Base-by-base conservation (phyloP, 2,888 invertebrate genomes). In the Isotomurus palustris region DNA sequence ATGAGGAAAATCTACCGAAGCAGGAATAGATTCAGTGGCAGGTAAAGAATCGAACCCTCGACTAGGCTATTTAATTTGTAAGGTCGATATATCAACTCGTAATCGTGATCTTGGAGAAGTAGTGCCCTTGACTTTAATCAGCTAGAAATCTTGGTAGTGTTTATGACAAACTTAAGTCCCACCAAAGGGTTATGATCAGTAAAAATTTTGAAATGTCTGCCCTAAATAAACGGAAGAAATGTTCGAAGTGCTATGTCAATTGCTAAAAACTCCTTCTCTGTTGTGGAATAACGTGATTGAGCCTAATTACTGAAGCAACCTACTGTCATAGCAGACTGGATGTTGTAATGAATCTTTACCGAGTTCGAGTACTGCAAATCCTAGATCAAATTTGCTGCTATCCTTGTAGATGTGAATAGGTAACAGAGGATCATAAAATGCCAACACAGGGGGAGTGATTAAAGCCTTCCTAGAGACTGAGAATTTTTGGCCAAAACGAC, bases 191-290 rank as follows among this genome's bases (percentile, higher is more conserved):
- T 19, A 47, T 38, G 48, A 27, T 54, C 54, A 3, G 47, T 47
- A 21, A 27, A 36, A 14, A 47, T 25, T 29, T 8, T 38, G 40
- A 54, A 47, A 14, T 54, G 22, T 10, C 40, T 19, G 10, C 54
- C 54, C 47, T 54, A 54, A 14, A 54, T 38, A 22, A 47, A 54
- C 5, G 38, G 27, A 36, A 21, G 47, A 47, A 47, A 54, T 6
- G 22, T 38, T 47, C 25, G 2, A n/a, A n/a, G n/a, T n/a, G n/a
- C n/a, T n/a, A 21, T 21, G 14, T 38, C 27, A 3, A 53, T 44
- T 21, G 44, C 35, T 14, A 44, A 45, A 44, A 53, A 53, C 36
- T 53, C 53, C 3, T 44, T 10, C 24, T 53, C 53, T 8, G 27
- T 43, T 3, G 43, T 43, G 2, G 32, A 24, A 22, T 29, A 44